Evolutionary conservation across 2,888 invertebrate species (phyloP).

Genomic region (Cantharis rustica): DNA sequence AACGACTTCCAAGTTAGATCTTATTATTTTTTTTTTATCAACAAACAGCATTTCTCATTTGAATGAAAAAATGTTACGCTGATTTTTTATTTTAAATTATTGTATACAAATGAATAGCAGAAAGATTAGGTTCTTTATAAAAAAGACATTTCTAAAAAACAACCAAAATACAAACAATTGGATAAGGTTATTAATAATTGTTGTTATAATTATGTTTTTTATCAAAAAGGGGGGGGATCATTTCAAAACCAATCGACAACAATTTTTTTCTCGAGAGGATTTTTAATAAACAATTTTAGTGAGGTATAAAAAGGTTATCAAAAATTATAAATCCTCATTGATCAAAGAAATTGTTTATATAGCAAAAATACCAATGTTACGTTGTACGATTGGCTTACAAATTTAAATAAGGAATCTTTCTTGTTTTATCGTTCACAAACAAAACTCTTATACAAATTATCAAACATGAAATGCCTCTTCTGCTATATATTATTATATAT

Average conservation of each 20-base stretch:
- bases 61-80: constrained; percentile 38
- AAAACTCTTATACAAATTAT: constrained; percentile 4
- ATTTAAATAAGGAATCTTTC: background rate
- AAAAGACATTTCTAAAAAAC: constrained; percentile 54
- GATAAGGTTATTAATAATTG: background rate
- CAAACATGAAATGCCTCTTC: constrained; percentile 56
- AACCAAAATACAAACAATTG: constrained; percentile 25
- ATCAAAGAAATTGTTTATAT: constrained; percentile 4
- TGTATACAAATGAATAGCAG: constrained; percentile 53
- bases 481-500: constrained; percentile 42
- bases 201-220: background rate
- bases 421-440: background rate
- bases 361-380: background rate
- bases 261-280: constrained; percentile 9
- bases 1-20: constrained; percentile 51
- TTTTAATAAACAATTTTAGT: constrained; percentile 20
- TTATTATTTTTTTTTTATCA: constrained; percentile 54
- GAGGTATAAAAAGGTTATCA: constrained; percentile 27
- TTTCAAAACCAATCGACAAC: background rate
- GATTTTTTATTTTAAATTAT: constrained; percentile 53
- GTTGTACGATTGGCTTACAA: background rate
- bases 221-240: background rate
- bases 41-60: constrained; percentile 35
- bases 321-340: constrained; percentile 21
- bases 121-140: constrained; percentile 53